phyloP scores from a whole-genome alignment of 2,888 invertebrate genomes.

The Bursaphelenchus okinawaensis region DNA sequence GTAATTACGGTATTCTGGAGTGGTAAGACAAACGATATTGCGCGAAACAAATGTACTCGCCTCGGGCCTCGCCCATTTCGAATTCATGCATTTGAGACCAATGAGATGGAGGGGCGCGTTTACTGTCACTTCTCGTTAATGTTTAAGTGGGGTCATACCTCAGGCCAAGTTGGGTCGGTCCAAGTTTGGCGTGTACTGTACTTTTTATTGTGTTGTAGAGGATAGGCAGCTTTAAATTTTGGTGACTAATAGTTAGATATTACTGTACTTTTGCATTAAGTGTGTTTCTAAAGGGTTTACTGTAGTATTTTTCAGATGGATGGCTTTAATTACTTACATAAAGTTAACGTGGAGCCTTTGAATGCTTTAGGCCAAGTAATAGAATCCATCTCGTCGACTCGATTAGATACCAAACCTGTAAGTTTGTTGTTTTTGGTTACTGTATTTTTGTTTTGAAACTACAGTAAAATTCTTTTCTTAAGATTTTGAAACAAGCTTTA shows the following conservation, averaged over 20 bases:
- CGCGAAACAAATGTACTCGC: background rate
- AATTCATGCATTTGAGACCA: background rate
- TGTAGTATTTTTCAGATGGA: constrained; percentile 1
- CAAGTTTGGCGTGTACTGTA: background rate
- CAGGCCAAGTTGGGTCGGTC: background rate
- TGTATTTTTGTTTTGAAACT: background rate
- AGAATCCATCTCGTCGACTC: constrained; percentile 1
- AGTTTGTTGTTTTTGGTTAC: background rate
- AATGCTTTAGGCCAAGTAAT: constrained; percentile 16
- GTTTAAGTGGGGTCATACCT: background rate
- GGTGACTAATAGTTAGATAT: background rate
- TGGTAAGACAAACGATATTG: background rate
- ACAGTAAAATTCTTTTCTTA: too few relatives aligned
- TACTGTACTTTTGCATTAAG: background rate
- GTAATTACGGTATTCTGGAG: background rate
- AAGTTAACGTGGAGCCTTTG: background rate
- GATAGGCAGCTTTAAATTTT: background rate
- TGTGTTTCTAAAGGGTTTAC: background rate
- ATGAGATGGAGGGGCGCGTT: background rate
- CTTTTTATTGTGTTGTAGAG: background rate
- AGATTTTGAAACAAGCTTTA: too few relatives aligned
- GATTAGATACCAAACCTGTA: constrained; percentile 2
- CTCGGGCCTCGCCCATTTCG: background rate
- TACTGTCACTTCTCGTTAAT: constrained; percentile 12
- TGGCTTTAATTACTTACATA: background rate